phyloP scores from a whole-genome alignment of 2,113 vertebrate species.

The Lutjanus erythropterus region DNA sequence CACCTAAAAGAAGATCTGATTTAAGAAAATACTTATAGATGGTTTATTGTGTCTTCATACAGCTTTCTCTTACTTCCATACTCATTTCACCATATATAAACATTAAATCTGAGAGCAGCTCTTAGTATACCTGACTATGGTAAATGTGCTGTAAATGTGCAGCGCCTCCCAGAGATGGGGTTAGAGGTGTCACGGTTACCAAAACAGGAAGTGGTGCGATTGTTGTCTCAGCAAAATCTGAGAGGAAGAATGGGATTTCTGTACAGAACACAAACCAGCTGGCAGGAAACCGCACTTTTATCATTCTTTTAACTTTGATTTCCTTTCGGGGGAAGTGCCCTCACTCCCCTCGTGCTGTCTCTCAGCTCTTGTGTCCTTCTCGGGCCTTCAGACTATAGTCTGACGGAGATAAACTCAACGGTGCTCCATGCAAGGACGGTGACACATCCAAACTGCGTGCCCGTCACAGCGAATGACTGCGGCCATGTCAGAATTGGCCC shows the following conservation, averaged over 20 bases:
- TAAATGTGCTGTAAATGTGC: slow-evolving; percentile 10
- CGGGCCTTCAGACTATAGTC: slow-evolving; percentile 35
- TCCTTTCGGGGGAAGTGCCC: slow-evolving; percentile 81
- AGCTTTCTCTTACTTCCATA: background rate
- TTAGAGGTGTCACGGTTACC: slow-evolving; percentile 71
- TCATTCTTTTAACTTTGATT: slow-evolving; percentile 84
- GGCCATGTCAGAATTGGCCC: slow-evolving; percentile 49
- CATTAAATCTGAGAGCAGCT: slow-evolving; percentile 12
- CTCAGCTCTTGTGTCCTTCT: slow-evolving; percentile 51
- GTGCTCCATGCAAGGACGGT: slow-evolving; percentile 24
- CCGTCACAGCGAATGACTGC: slow-evolving; percentile 40
- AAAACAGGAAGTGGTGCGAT: slow-evolving; percentile 82
- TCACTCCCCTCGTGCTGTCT: slow-evolving; percentile 60
- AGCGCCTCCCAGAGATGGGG: slow-evolving; percentile 50
- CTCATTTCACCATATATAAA: background rate
- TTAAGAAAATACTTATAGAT: background rate
- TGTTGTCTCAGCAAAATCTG: slow-evolving; percentile 85
- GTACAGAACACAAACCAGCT: slow-evolving; percentile 85
- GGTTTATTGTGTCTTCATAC: background rate
- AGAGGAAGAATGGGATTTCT: slow-evolving; percentile 86
- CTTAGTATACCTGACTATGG: slow-evolving; percentile 30
- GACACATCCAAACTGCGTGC: slow-evolving; percentile 47
- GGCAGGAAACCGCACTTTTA: slow-evolving; percentile 87
- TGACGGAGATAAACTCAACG: slow-evolving; percentile 24
- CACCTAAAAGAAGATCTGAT: background rate